A percentile compares a stretch with the other conserved stretches of the same genome.
phyloP scores from a whole-genome alignment of 2,113 vertebrate species.

The Serinus canaria region DNA sequence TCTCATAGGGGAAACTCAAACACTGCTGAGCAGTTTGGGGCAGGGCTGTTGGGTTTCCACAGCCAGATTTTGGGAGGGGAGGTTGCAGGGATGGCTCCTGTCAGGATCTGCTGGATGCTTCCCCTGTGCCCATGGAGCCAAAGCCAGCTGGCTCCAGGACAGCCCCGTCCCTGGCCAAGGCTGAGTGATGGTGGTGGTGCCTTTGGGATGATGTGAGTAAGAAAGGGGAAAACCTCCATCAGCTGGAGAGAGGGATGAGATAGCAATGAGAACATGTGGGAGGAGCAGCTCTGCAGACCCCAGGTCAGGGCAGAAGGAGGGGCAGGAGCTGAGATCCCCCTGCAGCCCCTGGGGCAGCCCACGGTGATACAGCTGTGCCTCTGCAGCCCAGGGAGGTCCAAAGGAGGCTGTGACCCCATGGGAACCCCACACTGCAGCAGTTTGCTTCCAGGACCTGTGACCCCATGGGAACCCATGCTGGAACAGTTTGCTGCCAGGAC shows the following conservation, averaged over 20 bases:
- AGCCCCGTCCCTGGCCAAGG: fast-evolving
- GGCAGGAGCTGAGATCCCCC: not conserved
- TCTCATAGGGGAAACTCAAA: not conserved
- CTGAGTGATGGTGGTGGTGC: not conserved
- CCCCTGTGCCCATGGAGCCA: fast-evolving
- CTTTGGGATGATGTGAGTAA: not conserved
- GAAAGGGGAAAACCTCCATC: not conserved
- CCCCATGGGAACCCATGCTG: fast-evolving
- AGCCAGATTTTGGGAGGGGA: not conserved
- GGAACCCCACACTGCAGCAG: fast-evolving
- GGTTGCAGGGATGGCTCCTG: not conserved
- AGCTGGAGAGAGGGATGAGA: too few relatives aligned
- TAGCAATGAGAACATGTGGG: not conserved
- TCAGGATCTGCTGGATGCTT: not conserved
- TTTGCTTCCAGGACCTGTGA: not conserved
- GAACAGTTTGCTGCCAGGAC: not conserved
- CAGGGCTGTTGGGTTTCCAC: not conserved
- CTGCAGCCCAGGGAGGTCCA: not conserved
- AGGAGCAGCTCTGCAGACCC: not conserved
- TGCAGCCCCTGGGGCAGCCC: not conserved
- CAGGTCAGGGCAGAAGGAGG: not conserved
- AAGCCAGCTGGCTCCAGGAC: fast-evolving
- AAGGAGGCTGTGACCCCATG: not conserved
- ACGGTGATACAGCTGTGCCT: not conserved
- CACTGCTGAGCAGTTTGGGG: not conserved